Evolutionary conservation across 2,888 invertebrate genomes (phyloP).

Genomic region (Scaptomyza parva): DNA sequence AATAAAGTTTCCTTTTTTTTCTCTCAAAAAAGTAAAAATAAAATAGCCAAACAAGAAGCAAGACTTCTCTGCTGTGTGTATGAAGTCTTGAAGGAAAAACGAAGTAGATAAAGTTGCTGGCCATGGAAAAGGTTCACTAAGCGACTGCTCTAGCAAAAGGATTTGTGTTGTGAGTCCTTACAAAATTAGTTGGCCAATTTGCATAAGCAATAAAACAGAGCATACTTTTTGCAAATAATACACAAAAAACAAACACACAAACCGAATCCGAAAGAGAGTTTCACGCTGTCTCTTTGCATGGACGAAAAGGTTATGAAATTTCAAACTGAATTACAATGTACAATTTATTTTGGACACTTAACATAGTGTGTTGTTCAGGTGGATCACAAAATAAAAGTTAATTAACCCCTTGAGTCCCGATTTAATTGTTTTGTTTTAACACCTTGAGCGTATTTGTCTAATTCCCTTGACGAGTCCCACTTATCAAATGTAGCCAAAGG

Average conservation of each 20-base stretch:
- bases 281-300: slow-evolving; percentile 5
- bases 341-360: slow-evolving; percentile 1
- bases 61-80: slow-evolving; percentile 27
- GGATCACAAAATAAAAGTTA: neutral
- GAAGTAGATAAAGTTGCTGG: slow-evolving; percentile 54
- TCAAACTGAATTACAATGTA: slow-evolving; percentile 7
- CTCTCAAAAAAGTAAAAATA: slow-evolving; percentile 5
- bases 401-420: too few relatives aligned
- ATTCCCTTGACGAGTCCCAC: too few relatives aligned
- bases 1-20: slow-evolving; percentile 57
- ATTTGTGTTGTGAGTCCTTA: slow-evolving; percentile 50
- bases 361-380: neutral
- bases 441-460: too few relatives aligned
- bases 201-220: slow-evolving; percentile 67
- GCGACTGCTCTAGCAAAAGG: slow-evolving; percentile 47
- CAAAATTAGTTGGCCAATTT: slow-evolving; percentile 67
- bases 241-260: neutral
- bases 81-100: slow-evolving; percentile 57
- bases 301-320: slow-evolving; percentile 6
- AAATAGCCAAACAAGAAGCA: neutral
- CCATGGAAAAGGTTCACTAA: slow-evolving; percentile 55
- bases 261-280: slow-evolving; percentile 3
- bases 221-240: slow-evolving; percentile 22
- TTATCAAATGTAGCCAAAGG: too few relatives aligned
- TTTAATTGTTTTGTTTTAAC: too few relatives aligned